Base-by-base conservation (phyloP, 2,888 invertebrate species). In the Mongoloraphidia duomilia region DNA sequence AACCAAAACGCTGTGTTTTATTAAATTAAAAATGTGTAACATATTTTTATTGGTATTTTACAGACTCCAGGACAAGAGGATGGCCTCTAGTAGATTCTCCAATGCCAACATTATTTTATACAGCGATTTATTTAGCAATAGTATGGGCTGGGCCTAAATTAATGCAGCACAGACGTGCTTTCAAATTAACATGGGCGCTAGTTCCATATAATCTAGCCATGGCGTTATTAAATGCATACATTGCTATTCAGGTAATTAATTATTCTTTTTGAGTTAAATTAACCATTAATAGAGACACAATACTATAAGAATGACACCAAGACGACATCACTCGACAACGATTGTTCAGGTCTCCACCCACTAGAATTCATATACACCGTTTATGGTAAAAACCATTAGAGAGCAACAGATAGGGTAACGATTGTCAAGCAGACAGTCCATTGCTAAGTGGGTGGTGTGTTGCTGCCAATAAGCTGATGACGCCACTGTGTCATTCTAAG, bases 21-120 rank as follows among this genome's bases (percentile, higher is more conserved):
- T 26, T 6, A 11, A 49, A 26, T 41, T 11, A n/a, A 33, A 13
- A 26, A 37, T 12, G 34, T n/a, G 13, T 13, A 33, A 44, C 11
- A 40, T 47, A 26, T 47, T 17, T 39, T n/a, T 33, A 40, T 45
- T 46, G 50, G 48, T 49, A 49, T 52, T 56, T 75, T 73, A 10
- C 70, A 85, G 91, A 91, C 65, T 72, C 77, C 55, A 74, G 90
- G 61, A 87, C 90, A 35, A 80, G 79, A 72, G 84, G 85, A 68
- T 91, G 90, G 90, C 78, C 81, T 0, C 67, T 91, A 59, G 90
- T 91, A 49, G 84, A 86, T 59, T 89, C 90, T 0, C 88, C 88
- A 1, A 63, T 75, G 49, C 84, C 86, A 1, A 88, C 87, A 6
- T 60, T 82, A 6, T 58, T 79, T 14, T 80, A 85, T 63, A 82